Base-by-base conservation (phyloP, 35 echinoderm and acorn worm species). In the Diadema setosum region DNA sequence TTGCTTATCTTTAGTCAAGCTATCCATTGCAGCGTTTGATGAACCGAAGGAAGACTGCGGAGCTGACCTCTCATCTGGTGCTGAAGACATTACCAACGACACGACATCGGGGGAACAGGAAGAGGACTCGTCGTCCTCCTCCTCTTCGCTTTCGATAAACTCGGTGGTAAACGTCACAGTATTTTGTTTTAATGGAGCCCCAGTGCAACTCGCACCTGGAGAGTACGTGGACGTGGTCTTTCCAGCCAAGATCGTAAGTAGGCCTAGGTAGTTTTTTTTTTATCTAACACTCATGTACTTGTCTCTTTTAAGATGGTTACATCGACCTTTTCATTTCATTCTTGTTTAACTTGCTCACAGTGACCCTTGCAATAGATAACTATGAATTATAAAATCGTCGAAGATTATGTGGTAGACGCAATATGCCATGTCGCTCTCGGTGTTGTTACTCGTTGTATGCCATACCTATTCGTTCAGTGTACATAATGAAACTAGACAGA, bases 131-230 rank as follows among this genome's bases (percentile, higher is more conserved):
- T 11, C 48, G 48, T 52, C 73, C 0, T 42, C 73, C 21, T 15
- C 7, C 4, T 78, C 73, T 21, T 41, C 73, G 11, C 12, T 78
- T 34, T 39, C 73, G 14, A 16, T 78, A 21, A 78, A 41, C 73
- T 78, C 73, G 27, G 73, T 78, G 35, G 40, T 78, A 33, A 78
- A 78, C 73, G 73, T 78, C 6, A 78, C 73, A 3, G 73, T 78
- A 3, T 78, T 35, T 41, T 78, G 73, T n/a, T 78, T 35, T 41
- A 78, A 78, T 36, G 73, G 73, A 21, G 73, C 33, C 20, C 35
- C 40, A 6, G 12, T 78, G 12, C 34, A 44, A 2, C 40, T 78
- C 14, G n/a, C 34, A 42, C 21, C 39, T 35, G 73, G 73, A 36
- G 73, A 78, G 44, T 78, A 78, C n/a, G 73, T 78, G 18, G 73